Evolutionary conservation across 2,113 vertebrate genomes (phyloP), one percentile per base, ranked within the genome.

Genomic region (Otocyon megalotis): DNA sequence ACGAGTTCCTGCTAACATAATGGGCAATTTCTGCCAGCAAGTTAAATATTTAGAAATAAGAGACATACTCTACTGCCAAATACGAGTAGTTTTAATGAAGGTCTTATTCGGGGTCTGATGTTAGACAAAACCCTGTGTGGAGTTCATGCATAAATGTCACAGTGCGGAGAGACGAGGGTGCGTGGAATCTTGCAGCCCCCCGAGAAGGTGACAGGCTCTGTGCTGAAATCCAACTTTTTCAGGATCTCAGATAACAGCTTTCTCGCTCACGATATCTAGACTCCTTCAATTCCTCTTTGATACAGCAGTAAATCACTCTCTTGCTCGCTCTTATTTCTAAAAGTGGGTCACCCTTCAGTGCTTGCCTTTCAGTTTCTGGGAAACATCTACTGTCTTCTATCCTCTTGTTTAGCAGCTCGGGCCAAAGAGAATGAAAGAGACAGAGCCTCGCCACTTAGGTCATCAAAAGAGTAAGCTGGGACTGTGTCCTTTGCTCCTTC

Each of bases 281-380:
- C 30, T 62, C 58, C 90, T 88, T 63, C 63, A 17, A 8, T 48
- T 16, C 22, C 32, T 79, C 63, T 32, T 89, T 94, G 30, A 43
- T 7, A 71, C 22, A 65, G 43, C 62, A 91, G 80, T 53, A 58
- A 92, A 90, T 88, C n/a, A n/a, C 82, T 92, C 56, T 90, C 90
- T 85, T 8, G 3, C 81, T 86, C 10, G 22, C 93, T 97, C 90
- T 96, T 96, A 15, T 92, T 96, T 95, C 87, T 80, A 50, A 95
- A 98, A 97, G 81, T 97, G 93, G 97, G 92, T 98, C 97, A 97
- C 37, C 81, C 79, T 85, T 74, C 63, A 43, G 90, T 17, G 48
- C 69, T 93, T 67, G 87, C 32, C 43, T 94, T 96, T 93, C 67
- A 26, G 87, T 81, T 93, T 63, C 92, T 35, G 71, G 71, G 26